phyloP scores from a whole-genome alignment of 1,140 invertebrate species.

The Periplaneta americana region DNA sequence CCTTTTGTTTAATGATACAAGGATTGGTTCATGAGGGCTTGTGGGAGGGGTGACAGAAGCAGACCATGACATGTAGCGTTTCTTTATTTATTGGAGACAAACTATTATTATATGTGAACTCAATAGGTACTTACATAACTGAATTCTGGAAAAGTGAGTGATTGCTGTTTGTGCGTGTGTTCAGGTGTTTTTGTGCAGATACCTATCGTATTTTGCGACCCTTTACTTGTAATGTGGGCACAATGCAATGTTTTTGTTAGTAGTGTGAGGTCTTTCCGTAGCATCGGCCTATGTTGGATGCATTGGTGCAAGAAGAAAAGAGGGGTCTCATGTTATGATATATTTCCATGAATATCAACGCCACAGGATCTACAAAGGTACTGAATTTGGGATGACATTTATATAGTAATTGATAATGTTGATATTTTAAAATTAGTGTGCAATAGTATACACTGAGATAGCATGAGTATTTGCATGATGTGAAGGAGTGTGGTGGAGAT shows the following conservation, averaged over 20 bases:
- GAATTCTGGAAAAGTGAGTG: not conserved
- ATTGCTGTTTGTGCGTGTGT: not conserved
- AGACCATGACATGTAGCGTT: not conserved
- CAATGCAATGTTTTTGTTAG: not conserved
- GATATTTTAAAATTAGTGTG: too few species aligned
- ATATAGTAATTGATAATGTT: too few species aligned
- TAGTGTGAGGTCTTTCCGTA: not conserved
- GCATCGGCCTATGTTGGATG: not conserved
- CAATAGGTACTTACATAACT: not conserved
- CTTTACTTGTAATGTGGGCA: not conserved
- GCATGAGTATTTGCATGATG: too few species aligned
- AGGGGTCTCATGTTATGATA: not conserved
- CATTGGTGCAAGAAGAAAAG: not conserved
- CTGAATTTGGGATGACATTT: too few species aligned
- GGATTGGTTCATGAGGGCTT: not conserved
- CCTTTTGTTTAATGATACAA: not conserved
- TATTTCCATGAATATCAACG: too few species aligned
- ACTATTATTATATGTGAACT: not conserved
- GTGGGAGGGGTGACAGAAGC: not conserved
- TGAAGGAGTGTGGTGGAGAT: too few species aligned
- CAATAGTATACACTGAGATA: too few species aligned
- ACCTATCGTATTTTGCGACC: not conserved
- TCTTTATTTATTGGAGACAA: not conserved
- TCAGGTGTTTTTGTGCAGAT: not conserved
- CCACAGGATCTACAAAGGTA: too few species aligned